These are phyloP conservation scores for Acromyrmex echinatior DNA, from an alignment of 1,140 invertebrate genomes.

Conservation along the genomic window DNA sequence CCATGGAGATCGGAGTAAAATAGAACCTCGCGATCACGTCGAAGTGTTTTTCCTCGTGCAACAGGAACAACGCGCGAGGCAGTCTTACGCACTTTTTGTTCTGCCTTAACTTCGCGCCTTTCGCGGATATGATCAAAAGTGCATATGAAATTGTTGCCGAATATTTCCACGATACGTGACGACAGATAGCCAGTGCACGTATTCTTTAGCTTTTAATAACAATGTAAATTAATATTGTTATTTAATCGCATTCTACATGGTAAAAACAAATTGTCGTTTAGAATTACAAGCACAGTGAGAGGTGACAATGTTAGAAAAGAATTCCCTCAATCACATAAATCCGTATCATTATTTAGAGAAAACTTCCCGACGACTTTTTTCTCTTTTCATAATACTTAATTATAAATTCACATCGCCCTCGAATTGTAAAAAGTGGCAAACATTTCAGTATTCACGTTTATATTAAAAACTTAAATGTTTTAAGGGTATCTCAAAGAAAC, in stretches of 20 bases:
- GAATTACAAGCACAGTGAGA: neutral
- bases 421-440: neutral
- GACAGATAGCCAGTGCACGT: neutral
- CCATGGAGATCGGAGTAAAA: conserved; percentile 38
- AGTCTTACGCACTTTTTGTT: conserved; percentile 28
- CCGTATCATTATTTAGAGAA: neutral
- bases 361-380: neutral
- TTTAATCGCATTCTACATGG: too few relatives aligned
- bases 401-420: neutral
- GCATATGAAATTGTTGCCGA: conserved; percentile 16
- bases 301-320: neutral
- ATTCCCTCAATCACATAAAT: neutral
- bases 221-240: too few relatives aligned
- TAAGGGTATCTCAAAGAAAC: neutral
- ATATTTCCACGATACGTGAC: neutral
- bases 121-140: neutral
- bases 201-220: too few relatives aligned
- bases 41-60: conserved; percentile 40
- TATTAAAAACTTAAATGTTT: neutral
- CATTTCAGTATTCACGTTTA: neutral
- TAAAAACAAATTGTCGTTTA: too few relatives aligned
- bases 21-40: conserved; percentile 51
- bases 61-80: conserved; percentile 27
- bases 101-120: neutral
- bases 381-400: neutral